Evolutionary conservation across 2,797 vertebrate species (phyloP), one percentile per base, ranked within the genome.

Genomic region (Nyctibius grandis): DNA sequence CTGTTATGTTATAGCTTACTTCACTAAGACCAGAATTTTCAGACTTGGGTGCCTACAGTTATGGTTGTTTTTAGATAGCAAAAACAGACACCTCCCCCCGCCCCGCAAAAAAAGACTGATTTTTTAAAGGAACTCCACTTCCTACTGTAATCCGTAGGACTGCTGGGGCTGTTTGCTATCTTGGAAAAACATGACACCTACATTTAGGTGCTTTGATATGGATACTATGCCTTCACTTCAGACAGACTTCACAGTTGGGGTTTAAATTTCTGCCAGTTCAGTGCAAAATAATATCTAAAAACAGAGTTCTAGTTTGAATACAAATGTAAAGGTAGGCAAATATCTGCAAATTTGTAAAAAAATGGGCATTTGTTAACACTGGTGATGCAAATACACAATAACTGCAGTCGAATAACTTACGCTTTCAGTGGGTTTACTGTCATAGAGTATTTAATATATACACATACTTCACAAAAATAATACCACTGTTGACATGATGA

Each of bases 211-310:
- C 56, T 89, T 79, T 69, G 28, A 44, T 60, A 56, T 17, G 29
- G 22, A 57, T 44, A 19, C 38, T 40, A 3, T 34, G 59, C 53
- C 69, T 80, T 93, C 42, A 73, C 36, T 88, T 69, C 21, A 74
- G 59, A 80, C 26, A 51, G 45, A 80, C 79, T 95, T 89, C 72
- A 94, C 38, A 80, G 45, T 15, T 88, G 67, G 57, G 40, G 65
- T 67, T 93, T 86, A 96, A 92, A 93, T 90, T 94, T 93, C 68
- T 93, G 60, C 45, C 14, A 51, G 45, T 54, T 85, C 20, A 28
- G 60, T 77, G 45, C 29, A 88, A 91, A 53, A 77, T 45, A 83
- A 31, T 59, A 72, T 7, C 28, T 51, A 70, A 93, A 80, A 95
- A 65, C 11, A 16, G 4, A 67, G 45, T 78, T 91, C 79, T 79